These are phyloP conservation scores for Columba livia DNA, from an alignment of 2,113 vertebrate species.

Conservation along the genomic window DNA sequence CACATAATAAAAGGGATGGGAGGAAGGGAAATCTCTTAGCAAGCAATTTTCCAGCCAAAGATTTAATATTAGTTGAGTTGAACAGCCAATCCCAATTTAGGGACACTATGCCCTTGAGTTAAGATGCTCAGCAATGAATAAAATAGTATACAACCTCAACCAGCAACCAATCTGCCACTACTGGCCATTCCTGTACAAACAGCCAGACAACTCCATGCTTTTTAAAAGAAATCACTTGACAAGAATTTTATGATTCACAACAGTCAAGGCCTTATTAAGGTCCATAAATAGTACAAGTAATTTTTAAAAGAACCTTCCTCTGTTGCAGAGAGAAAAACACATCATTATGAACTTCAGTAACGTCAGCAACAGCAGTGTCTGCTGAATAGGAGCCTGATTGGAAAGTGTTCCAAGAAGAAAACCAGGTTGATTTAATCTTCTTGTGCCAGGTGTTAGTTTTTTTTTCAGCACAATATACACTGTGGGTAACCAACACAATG, in stretches of 20 bases:
- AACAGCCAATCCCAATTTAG: neutral
- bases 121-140: neutral
- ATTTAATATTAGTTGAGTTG: neutral
- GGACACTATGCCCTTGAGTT: neutral
- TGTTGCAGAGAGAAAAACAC: slow-evolving; percentile 1
- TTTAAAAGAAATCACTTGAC: neutral
- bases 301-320: neutral
- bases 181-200: neutral
- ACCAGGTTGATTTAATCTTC: slow-evolving; percentile 58
- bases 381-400: slow-evolving; percentile 58
- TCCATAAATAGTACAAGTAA: slow-evolving; percentile 31
- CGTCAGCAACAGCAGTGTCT: slow-evolving; percentile 1
- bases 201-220: neutral
- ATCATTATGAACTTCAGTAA: slow-evolving; percentile 1
- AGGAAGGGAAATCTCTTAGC: neutral
- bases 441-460: slow-evolving; percentile 6
- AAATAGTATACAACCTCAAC: neutral
- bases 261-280: slow-evolving; percentile 17
- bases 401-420: slow-evolving; percentile 23
- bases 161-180: neutral
- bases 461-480: slow-evolving; percentile 31
- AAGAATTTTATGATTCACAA: slow-evolving; percentile 16
- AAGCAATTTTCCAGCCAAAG: neutral
- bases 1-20: neutral
- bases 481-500: slow-evolving; percentile 41